Evolutionary conservation across 2,113 vertebrate genomes (phyloP), one percentile per base, ranked within the genome.

Genomic region (Sula dactylatra): DNA sequence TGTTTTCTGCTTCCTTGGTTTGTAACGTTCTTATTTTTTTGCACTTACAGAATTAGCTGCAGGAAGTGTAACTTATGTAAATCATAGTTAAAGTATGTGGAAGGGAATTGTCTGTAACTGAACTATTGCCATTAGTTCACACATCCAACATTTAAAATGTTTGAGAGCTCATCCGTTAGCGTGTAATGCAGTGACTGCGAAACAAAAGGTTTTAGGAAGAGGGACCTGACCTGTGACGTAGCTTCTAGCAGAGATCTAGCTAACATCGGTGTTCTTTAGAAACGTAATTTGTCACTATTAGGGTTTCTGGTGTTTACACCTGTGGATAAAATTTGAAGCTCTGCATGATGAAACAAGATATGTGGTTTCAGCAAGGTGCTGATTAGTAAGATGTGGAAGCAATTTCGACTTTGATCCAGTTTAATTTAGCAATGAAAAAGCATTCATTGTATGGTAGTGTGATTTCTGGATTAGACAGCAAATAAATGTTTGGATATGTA

Each of bases 1-100:
- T 97, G 94, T 94, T 97, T 90, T 96, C 96, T 95, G 94, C 86
- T 89, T 97, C 94, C 94, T 94, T 97, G 95, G 88, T 93, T 97
- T 96, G 91, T 94, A 94, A 44, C 83, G 94, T 88, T 19, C n/a
- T 71, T 77, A 10, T 22, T 10, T 49, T 86, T 87, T 69, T 58
- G 8, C 69, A 94, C 19, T 32, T 82, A 78, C 12, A 55, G 64
- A 88, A 83, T 70, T 70, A 27, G 24, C 50, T 82, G 40, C 86
- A 82, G 81, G n/a, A 84, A 74, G 10, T 47, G 38, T 82, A 84
- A 50, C 32, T 84, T 40, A 18, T 47, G 4, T 90, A 70, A 76
- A 55, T 86, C 29, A 2, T 40, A 58, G 42, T 65, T 88, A 26
- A 84, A 79, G 15, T 26, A 14, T 29, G 26, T 82, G 40, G 6